Evolutionary conservation across 2,888 invertebrate genomes (phyloP).

Genomic region (Nyleta sp.): DNA sequence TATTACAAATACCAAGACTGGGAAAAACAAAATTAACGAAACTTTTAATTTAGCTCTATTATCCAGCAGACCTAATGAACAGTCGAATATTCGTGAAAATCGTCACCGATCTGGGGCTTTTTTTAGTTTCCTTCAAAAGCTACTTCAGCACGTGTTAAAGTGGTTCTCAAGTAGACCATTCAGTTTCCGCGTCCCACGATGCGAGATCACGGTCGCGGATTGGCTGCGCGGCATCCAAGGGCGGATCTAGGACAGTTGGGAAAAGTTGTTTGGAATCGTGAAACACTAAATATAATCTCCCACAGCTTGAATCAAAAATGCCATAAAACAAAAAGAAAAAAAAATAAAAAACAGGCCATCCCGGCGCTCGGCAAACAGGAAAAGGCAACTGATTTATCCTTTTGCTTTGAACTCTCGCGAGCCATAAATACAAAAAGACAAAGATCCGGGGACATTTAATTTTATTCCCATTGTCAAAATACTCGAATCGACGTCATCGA

Average conservation of each 20-base stretch:
- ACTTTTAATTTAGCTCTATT: too few relatives aligned
- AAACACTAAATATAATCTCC: constrained; percentile 49
- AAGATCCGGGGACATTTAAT: too few relatives aligned
- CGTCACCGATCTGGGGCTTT: constrained; percentile 50
- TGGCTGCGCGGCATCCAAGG: constrained; percentile 37
- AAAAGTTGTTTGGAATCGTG: constrained; percentile 60
- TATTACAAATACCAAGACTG: too few relatives aligned
- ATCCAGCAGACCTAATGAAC: constrained; percentile 8
- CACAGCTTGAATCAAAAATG: neutral
- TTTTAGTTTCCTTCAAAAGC: constrained; percentile 53
- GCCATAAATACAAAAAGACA: too few relatives aligned
- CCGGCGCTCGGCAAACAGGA: too few relatives aligned
- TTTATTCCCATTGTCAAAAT: too few relatives aligned
- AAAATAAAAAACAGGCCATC: neutral
- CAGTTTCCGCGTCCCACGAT: constrained; percentile 67
- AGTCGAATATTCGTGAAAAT: constrained; percentile 20
- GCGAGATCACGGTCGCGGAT: constrained; percentile 62
- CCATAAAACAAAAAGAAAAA: neutral
- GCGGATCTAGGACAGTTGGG: constrained; percentile 53
- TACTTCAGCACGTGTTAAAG: constrained; percentile 58
- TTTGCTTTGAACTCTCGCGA: too few relatives aligned
- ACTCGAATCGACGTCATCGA: too few relatives aligned
- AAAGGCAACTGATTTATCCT: too few relatives aligned
- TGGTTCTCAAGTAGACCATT: constrained; percentile 69
- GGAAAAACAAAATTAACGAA: too few relatives aligned